Evolutionary conservation across 2,888 invertebrate genomes (phyloP), one percentile per base, ranked within the genome.

Genomic region (Lapara coniferarum): DNA sequence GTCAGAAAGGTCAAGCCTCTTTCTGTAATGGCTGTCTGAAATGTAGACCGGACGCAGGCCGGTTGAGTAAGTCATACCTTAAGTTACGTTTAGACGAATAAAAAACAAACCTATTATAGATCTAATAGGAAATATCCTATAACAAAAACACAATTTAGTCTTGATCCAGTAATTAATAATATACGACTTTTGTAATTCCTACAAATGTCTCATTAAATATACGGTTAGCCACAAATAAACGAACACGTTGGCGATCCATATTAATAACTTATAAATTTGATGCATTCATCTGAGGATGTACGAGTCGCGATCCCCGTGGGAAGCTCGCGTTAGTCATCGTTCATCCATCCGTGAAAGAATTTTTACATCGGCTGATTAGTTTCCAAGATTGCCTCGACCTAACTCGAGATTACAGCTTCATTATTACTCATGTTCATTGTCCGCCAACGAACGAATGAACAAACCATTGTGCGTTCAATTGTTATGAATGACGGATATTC

Each of bases 21-120:
- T 63, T 63, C 49, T 63, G 49, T 63, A 63, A 63, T 63, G 49
- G 63, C 63, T 63, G 63, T 63, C 63, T 49, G 63, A 63, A 49
- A 63, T 63, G 63, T 63, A 25, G 63, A 63, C 63, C 63, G 63
- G 63, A 63, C 63, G 25, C 63, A 6, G 19, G 63, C 63, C 13
- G 19, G 63, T 63, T 63, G 63, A 46, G 63, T 63, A 25, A 63
- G 63, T 63, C 13, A 25, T 37, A 37, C 37, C 37, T 37, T 37
- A 37, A 44, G 46, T 59, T 46, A 16, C 10, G 46, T 59, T 46
- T 46, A 44, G 44, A 10, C 16, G n/a, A 59, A 44, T 44, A 44
- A n/a, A 8, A 56, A 56, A 4, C 0, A 37, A n/a, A 4, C 52
- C n/a, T 25, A 51, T 51, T 14, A 51, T 5, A 13, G 5, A 51